These are phyloP conservation scores for Dissostichus mawsoni DNA, from an alignment of 2,113 vertebrate species.

Conservation along the genomic window DNA sequence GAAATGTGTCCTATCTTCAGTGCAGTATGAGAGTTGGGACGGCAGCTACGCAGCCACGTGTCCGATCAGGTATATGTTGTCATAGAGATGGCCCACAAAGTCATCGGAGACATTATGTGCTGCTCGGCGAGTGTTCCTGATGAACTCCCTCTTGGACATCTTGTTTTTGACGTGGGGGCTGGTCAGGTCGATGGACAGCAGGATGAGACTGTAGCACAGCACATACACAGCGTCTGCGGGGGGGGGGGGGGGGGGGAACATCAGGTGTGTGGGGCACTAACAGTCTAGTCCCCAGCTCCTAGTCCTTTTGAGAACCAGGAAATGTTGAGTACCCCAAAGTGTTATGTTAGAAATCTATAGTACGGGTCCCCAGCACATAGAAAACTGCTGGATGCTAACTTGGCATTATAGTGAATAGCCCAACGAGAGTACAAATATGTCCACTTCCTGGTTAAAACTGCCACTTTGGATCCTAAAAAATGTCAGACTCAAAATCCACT, in stretches of 20 bases:
- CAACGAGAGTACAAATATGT: too few species aligned
- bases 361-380: too few species aligned
- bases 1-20: slow-evolving; percentile 35
- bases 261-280: neutral
- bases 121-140: slow-evolving; percentile 95
- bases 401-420: too few species aligned
- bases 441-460: too few species aligned
- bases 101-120: slow-evolving; percentile 98
- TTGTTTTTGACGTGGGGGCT: slow-evolving; percentile 99
- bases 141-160: slow-evolving; percentile 99
- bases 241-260: neutral
- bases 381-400: too few species aligned
- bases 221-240: slow-evolving; percentile 95
- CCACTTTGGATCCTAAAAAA: too few species aligned
- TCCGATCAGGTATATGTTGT: slow-evolving; percentile 99
- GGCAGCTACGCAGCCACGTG: slow-evolving; percentile 93
- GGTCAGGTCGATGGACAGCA: slow-evolving; percentile 97
- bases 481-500: too few species aligned
- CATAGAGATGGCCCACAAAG: slow-evolving; percentile 99
- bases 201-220: slow-evolving; percentile 98
- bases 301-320: too few species aligned
- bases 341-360: too few species aligned
- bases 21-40: slow-evolving; percentile 49
- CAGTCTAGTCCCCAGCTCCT: too few species aligned
- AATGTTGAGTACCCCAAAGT: too few species aligned